phyloP scores from a whole-genome alignment of 2,797 vertebrate species.

The Pseudopleuronectes americanus region DNA sequence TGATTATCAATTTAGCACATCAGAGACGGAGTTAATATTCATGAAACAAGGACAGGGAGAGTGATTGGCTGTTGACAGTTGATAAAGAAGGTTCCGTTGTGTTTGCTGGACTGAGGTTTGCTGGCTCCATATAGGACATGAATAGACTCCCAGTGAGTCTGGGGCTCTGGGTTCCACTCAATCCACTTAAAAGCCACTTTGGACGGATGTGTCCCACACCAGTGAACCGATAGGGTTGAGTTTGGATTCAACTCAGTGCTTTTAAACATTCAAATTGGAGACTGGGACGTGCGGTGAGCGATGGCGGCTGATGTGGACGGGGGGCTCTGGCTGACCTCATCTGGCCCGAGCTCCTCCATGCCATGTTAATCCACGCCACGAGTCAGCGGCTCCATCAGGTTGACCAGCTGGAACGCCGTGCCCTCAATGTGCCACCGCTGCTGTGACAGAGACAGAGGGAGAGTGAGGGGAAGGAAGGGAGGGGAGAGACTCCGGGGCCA shows the following conservation, averaged over 20 bases:
- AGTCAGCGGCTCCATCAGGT: conserved; percentile 62
- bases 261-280: conserved; percentile 33
- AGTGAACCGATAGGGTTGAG: conserved; percentile 5
- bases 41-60: neutral
- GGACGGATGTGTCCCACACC: conserved; percentile 5
- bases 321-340: conserved; percentile 39
- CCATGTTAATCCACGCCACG: conserved; percentile 44
- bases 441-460: conserved; percentile 35
- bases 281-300: neutral
- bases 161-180: neutral
- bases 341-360: conserved; percentile 27
- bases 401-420: conserved; percentile 60
- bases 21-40: neutral
- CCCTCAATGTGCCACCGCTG: conserved; percentile 66
- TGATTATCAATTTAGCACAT: neutral
- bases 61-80: neutral
- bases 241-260: conserved; percentile 8
- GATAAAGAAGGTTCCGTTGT: conserved; percentile 1
- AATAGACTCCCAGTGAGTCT: neutral
- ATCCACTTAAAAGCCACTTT: neutral
- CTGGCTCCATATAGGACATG: neutral
- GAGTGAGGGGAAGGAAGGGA: conserved; percentile 39
- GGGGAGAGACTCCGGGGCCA: conserved; percentile 22
- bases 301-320: conserved; percentile 15
- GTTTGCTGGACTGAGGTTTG: neutral